Evolutionary conservation across 2,888 invertebrate species (phyloP).

Genomic region (Crioceris asparagi): DNA sequence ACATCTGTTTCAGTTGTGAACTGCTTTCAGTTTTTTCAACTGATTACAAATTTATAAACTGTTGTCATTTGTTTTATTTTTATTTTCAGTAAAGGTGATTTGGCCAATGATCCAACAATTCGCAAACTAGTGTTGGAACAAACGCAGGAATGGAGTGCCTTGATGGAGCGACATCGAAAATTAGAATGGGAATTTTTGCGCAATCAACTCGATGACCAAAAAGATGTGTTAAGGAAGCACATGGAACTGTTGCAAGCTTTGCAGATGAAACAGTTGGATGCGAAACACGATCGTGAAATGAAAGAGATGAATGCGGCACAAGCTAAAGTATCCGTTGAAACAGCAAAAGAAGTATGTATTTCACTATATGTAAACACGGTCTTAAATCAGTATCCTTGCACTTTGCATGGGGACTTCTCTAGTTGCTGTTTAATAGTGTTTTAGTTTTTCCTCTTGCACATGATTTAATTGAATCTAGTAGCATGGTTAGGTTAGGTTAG

Average conservation of each 20-base stretch:
- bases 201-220: conserved; percentile 75
- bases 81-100: conserved; percentile 60
- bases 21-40: too few relatives aligned
- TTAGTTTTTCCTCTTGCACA: not conserved
- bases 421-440: not conserved
- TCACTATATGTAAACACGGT: too few relatives aligned
- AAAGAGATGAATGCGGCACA: conserved; percentile 93
- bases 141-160: conserved; percentile 87
- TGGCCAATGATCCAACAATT: conserved; percentile 65
- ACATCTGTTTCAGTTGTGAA: not conserved
- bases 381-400: too few relatives aligned
- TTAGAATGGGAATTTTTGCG: conserved; percentile 77
- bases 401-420: too few relatives aligned
- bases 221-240: conserved; percentile 55
- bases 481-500: too few relatives aligned
- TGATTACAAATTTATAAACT: too few relatives aligned
- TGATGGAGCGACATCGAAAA: conserved; percentile 72
- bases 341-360: conserved; percentile 78
- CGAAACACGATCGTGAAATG: conserved; percentile 85
- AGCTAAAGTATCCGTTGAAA: conserved; percentile 94
- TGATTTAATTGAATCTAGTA: too few relatives aligned
- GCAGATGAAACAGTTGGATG: conserved; percentile 84
- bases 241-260: conserved; percentile 72
- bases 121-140: conserved; percentile 83
- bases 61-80: conserved; percentile 3